Conservation (phyloP, 2,797 vertebrate genomes). For the Hoplostethus atlanticus region DNA sequence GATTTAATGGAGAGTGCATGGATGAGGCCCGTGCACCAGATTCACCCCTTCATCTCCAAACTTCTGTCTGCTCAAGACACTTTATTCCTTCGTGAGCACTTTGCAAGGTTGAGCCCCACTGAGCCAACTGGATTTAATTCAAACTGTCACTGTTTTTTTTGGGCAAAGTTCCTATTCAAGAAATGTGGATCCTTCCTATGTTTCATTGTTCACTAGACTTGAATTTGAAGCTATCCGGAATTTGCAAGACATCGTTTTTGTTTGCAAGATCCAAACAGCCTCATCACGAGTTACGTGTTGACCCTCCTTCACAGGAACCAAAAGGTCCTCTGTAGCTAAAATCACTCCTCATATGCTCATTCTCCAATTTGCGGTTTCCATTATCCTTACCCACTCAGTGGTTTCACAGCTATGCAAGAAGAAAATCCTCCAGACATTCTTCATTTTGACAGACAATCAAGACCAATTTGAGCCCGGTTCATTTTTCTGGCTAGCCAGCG, state of each 20-base stretch:
- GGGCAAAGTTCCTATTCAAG: conserved; percentile 20
- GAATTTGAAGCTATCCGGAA: conserved; percentile 13
- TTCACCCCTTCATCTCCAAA: not conserved
- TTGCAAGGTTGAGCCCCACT: not conserved
- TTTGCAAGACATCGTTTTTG: conserved; percentile 1
- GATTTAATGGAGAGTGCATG: conserved; percentile 24
- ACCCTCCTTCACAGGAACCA: conserved; percentile 25
- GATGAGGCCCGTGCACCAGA: conserved; percentile 14
- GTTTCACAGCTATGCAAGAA: conserved; percentile 36
- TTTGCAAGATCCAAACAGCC: not conserved
- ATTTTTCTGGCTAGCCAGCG: conserved; percentile 36
- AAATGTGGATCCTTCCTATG: conserved; percentile 42
- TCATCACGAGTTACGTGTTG: not conserved
- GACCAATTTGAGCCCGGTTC: conserved; percentile 15
- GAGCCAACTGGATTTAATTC: not conserved
- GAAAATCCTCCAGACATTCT: conserved; percentile 16
- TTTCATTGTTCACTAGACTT: conserved; percentile 30
- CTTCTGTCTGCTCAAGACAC: not conserved
- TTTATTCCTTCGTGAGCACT: not conserved
- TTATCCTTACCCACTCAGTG: conserved; percentile 31
- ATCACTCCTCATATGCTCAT: conserved; percentile 1
- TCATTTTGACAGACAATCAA: conserved; percentile 25
- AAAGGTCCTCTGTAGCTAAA: conserved; percentile 17
- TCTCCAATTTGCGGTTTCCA: conserved; percentile 13
- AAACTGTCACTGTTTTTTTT: conserved; percentile 6